Base-by-base conservation (phyloP, 1,140 invertebrate species). In the Cyclargus thomasi region DNA sequence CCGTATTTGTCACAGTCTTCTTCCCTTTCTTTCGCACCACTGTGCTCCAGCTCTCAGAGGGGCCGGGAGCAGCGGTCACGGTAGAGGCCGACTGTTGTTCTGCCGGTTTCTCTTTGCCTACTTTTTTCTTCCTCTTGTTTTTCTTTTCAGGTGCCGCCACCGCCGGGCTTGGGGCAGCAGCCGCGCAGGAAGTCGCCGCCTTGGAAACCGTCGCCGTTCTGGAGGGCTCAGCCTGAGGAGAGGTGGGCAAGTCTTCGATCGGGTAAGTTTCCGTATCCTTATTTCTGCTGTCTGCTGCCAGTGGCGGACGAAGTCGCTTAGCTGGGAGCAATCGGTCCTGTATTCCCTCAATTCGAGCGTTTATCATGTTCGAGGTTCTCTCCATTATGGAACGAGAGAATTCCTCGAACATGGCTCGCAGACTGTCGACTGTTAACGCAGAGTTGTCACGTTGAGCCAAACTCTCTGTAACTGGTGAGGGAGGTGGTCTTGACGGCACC, bases 321-420 rank as follows among this genome's bases (percentile, higher is more conserved):
- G 39, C 39, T 8, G 67, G 67, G 1, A 67, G 59, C 14, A 67
- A 57, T 2, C 65, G 22, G 16, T 62, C 35, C 16, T 67, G 39
- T 14, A 65, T 39, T 1, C 8, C 36, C 36, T 39, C 36, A 14
- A 39, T 39, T 3, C 36, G 36, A 6, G 36, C 36, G 36, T 39
- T 39, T 3, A 39, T 10, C 36, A 39, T 39, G 36, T 39, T 39
- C 2, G 57, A 20, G 57, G 20, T 22, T 17, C 57, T 10, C 57
- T 62, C 57, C 22, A 22, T 62, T 16, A 22, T 22, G 1, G 57
- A 62, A 7, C 57, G 18, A 21, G 57, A 62, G 18, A 20, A 14
- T 11, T 62, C 57, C 20, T 62, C 57, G 22, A 20, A 20, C 22
- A 22, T 62, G 20, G 18, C 11, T 7, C 57, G 17, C 57, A 22